Evolutionary conservation across 2,888 invertebrate genomes (phyloP).

Genomic region (Synanthedon formicaeformis): DNA sequence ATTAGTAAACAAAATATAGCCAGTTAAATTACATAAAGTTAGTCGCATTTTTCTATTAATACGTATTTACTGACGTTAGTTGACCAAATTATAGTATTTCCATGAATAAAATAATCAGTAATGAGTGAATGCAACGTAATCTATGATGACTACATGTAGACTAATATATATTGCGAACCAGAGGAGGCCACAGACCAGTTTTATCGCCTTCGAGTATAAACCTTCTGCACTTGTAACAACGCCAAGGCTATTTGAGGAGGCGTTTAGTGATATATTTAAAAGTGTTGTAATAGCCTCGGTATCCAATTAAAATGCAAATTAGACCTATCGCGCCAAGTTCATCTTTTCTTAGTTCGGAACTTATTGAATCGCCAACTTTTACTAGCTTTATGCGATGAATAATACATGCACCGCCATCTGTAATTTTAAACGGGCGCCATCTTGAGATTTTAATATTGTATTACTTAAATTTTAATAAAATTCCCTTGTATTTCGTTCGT

Average conservation of each 20-base stretch:
- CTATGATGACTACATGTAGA: too few species aligned
- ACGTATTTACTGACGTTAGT: too few species aligned
- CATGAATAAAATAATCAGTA: too few species aligned
- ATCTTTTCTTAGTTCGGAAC: slow-evolving; percentile 13
- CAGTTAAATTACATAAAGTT: too few species aligned
- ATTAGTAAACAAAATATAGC: too few species aligned
- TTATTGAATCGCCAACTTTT: slow-evolving; percentile 42
- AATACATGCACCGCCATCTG: slow-evolving; percentile 52
- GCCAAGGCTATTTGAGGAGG: neutral
- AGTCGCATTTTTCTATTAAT: too few species aligned
- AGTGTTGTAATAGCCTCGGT: slow-evolving; percentile 17
- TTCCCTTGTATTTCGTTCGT: neutral
- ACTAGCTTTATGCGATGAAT: slow-evolving; percentile 42
- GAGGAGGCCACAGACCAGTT: too few species aligned
- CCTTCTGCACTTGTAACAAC: too few species aligned
- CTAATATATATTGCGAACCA: too few species aligned
- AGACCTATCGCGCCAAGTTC: slow-evolving; percentile 18
- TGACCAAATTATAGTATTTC: too few species aligned
- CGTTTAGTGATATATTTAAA: slow-evolving; percentile 19
- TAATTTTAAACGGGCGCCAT: slow-evolving; percentile 49
- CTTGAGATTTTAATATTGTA: slow-evolving; percentile 35
- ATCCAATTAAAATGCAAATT: slow-evolving; percentile 54
- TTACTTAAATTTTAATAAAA: slow-evolving; percentile 5
- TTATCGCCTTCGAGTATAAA: too few species aligned
- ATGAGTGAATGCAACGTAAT: too few species aligned